Conservation (phyloP, 2,797 vertebrate genomes). For the Cephalopachus bancanus region DNA sequence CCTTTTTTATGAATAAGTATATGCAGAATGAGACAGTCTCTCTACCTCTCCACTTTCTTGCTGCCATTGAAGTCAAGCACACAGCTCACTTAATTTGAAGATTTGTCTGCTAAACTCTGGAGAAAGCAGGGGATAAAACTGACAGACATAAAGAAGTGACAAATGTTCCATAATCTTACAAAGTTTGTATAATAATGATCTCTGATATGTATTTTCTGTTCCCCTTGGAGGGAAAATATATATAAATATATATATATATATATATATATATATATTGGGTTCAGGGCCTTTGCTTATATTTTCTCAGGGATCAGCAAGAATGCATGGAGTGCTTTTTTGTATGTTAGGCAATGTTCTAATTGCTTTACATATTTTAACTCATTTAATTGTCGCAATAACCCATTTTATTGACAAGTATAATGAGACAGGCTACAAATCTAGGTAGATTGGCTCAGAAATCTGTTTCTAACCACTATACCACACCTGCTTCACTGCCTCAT, state of each 20-base stretch:
- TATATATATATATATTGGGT: neutral
- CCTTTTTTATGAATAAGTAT: too few relatives aligned
- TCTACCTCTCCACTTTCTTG: neutral
- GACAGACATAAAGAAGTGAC: neutral
- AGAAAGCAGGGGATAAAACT: constrained; percentile 26
- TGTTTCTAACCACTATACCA: neutral
- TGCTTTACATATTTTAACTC: constrained; percentile 46
- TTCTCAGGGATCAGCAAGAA: constrained; percentile 1
- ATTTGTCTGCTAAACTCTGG: constrained; percentile 23
- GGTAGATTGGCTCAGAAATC: neutral
- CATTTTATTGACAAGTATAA: constrained; percentile 39
- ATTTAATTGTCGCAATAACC: constrained; percentile 17
- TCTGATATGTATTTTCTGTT: constrained; percentile 4
- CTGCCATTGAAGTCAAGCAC: neutral
- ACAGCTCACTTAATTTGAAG: constrained; percentile 40
- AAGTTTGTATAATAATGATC: neutral
- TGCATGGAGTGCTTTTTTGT: neutral
- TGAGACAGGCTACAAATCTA: constrained; percentile 7
- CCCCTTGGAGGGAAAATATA: neutral
- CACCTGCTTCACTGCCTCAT: neutral
- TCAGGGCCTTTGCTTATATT: constrained; percentile 6
- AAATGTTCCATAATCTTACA: constrained; percentile 24
- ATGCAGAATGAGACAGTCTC: constrained; percentile 1
- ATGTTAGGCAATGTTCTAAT: constrained; percentile 3
- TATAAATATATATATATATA: too few relatives aligned